These are phyloP conservation scores for Zingel zingel DNA, from an alignment of 2,113 vertebrate species.

Conservation along the genomic window DNA sequence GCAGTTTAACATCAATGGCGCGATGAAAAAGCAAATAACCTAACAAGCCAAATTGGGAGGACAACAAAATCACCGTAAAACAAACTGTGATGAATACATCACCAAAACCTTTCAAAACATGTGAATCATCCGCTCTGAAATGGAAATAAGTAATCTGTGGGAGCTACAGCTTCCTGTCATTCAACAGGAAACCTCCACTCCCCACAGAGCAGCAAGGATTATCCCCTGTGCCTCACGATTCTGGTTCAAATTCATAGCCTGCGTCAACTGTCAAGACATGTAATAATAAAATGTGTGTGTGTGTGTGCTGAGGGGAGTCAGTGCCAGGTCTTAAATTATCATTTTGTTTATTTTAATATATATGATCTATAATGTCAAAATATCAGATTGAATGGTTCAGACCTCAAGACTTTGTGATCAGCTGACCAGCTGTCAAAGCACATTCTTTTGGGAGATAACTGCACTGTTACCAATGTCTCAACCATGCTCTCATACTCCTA, in stretches of 20 bases:
- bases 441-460: background rate
- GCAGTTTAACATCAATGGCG: conserved; percentile 21
- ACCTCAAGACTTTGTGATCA: background rate
- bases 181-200: conserved; percentile 63
- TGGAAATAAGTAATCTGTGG: conserved; percentile 64
- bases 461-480: conserved; percentile 5
- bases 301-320: background rate
- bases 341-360: background rate
- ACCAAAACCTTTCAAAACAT: conserved; percentile 53
- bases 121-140: conserved; percentile 58
- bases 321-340: background rate
- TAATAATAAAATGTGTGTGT: conserved; percentile 16
- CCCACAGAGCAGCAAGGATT: conserved; percentile 62
- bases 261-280: conserved; percentile 56
- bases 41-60: conserved; percentile 10
- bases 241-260: conserved; percentile 50
- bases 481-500: background rate
- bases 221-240: conserved; percentile 59
- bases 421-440: conserved; percentile 1
- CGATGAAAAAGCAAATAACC: conserved; percentile 11
- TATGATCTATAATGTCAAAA: background rate
- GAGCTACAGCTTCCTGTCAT: conserved; percentile 65
- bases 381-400: background rate
- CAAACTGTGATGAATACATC: conserved; percentile 43
- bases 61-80: conserved; percentile 40